Evolutionary conservation across 2,113 vertebrate species (phyloP).

Genomic region (Phasianus colchicus): DNA sequence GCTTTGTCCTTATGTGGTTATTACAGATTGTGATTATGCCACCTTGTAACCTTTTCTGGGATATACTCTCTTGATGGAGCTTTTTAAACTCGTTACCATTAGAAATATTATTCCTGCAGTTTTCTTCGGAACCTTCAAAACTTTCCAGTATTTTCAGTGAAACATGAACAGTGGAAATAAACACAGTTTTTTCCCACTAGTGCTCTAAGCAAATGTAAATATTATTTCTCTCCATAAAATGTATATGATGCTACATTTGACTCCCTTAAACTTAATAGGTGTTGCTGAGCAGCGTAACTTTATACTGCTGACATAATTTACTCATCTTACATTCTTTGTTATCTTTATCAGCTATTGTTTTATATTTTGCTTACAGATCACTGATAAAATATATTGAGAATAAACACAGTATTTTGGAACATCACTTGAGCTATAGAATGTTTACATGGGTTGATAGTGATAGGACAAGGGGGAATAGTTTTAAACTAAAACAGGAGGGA

Average conservation of each 20-base stretch:
- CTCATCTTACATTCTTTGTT: background rate
- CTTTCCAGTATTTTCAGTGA: background rate
- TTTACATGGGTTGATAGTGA: too few species aligned
- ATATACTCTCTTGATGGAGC: background rate
- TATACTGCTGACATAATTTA: background rate
- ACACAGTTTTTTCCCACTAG: background rate
- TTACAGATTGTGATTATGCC: background rate
- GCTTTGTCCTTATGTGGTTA: background rate
- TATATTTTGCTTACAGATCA: background rate
- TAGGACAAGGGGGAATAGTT: too few species aligned
- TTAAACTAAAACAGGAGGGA: too few species aligned
- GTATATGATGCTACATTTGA: background rate
- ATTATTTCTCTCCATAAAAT: background rate
- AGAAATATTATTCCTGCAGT: background rate
- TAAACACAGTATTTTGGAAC: background rate
- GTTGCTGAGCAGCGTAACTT: background rate
- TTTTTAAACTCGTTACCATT: background rate
- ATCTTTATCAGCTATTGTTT: background rate
- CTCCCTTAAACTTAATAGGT: background rate
- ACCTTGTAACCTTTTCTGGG: background rate
- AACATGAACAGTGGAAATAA: background rate
- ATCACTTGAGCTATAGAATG: background rate
- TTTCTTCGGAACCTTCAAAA: background rate
- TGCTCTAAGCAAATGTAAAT: background rate
- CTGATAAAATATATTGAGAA: background rate